Base-by-base conservation (phyloP, 2,888 invertebrate genomes). In the Eilema caniola region DNA sequence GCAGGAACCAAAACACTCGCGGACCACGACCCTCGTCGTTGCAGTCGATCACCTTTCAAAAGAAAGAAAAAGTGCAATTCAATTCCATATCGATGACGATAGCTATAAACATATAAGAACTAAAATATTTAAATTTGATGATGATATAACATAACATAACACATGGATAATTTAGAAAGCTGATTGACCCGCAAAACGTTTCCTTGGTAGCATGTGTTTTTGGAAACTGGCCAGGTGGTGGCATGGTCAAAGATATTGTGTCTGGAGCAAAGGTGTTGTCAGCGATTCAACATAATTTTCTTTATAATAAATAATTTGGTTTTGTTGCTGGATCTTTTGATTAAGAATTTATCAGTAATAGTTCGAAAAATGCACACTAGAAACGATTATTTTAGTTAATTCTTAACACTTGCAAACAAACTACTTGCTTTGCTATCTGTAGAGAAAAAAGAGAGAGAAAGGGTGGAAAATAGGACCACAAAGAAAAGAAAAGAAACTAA, bases 221-320 rank as follows among this genome's bases (percentile, higher is more conserved):
- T 89, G 89, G 89, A 86, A 70, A 59, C 60, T 47, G 57, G 86
- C 89, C 89, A 90, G 84, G 78, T 83, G 78, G 83, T 78, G 70
- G 80, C 85, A 86, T 86, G 85, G 86, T 84, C 87, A 85, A 76
- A 75, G 74, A 73, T 73, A 76, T 79, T 72, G 71, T 77, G 73
- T 73, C 75, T 69, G 57, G 64, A 78, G 57, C 24, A 71, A 75
- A 71, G 72, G 70, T 76, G 74, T 74, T 70, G 72, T 71, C 73
- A 73, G 78, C 71, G 62, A 25, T 67, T 57, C 20, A 60, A 66
- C 71, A n/a, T 66, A 24, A 69, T 62, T 64, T 62, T 25, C 41
- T 41, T 37, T 2, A 3, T 24, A 41, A 24, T 8, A n/a, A 41
- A 24, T 8, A n/a, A 20, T 41, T 62, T 41, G 24, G 24, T 37